Percentiles rank a stretch among this genome's conserved stretches.
These are phyloP conservation scores for Otus sunia DNA, from an alignment of 2,113 vertebrate species.

Conservation along the genomic window DNA sequence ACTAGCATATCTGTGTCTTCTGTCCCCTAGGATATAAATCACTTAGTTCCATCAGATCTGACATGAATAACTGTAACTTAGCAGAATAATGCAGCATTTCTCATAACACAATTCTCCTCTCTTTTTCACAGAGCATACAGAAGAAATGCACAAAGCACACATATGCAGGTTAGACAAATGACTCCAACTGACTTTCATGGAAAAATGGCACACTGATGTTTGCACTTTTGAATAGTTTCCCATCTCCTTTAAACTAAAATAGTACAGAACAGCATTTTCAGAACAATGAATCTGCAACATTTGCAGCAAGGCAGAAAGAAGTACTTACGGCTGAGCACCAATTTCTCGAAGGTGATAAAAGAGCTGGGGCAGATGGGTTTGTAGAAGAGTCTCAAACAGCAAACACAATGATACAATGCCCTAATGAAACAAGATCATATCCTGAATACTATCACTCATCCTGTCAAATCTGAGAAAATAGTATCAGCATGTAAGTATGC, in stretches of 20 bases:
- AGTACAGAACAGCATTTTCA: neutral
- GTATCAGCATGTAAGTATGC: neutral
- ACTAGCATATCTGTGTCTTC: neutral
- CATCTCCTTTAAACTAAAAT: neutral
- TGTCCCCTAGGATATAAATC: neutral
- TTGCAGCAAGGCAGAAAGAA: neutral
- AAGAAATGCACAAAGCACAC: neutral
- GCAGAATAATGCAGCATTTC: neutral
- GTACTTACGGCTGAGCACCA: conserved; percentile 94
- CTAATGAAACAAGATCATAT: conserved; percentile 69
- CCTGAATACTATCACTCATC: neutral
- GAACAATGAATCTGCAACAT: neutral
- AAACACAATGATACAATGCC: conserved; percentile 95
- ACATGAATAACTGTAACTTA: neutral
- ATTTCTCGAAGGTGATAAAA: conserved; percentile 96
- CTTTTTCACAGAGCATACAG: neutral
- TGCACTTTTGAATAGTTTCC: neutral
- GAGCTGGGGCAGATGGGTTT: conserved; percentile 93
- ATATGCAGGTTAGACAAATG: neutral
- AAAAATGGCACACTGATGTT: neutral
- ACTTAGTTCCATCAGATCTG: neutral
- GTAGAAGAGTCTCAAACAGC: conserved; percentile 94
- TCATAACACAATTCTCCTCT: neutral
- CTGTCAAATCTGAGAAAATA: neutral
- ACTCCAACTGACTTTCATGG: neutral